Base-by-base conservation (phyloP, 2,113 vertebrate genomes). In the Gadus macrocephalus region DNA sequence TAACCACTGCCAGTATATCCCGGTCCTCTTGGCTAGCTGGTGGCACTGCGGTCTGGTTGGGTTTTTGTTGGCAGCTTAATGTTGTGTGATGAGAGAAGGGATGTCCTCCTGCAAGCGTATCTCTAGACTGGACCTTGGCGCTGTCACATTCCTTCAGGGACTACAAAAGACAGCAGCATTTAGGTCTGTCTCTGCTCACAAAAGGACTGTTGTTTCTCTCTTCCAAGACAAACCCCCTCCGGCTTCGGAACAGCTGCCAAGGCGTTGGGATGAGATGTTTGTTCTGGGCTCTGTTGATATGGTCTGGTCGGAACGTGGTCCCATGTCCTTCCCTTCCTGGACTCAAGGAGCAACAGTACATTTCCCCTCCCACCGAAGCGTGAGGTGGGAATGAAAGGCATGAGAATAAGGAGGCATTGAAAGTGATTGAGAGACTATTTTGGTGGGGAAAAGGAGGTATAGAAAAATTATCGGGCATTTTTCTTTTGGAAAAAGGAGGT, bases 241-340 rank as follows among this genome's bases (percentile, higher is more conserved):
- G n/a, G 60, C 78, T 74, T 70, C 53, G 42, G 69, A 77, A 65
- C 75, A 85, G 80, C 84, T 84, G 85, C 84, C 62, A 73, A 56
- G 77, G 77, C 77, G 83, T 87, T 82, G 78, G 67, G 80, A 80
- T 78, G 65, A 80, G 85, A 85, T 86, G 75, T 78, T 49, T 49
- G 42, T 49, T 49, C 42, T 78, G 75, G 42, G 77, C 49, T 7
- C 77, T 68, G 72, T 70, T 22, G 69, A 76, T 82, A 66, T 66
- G 62, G 71, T 69, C 63, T 65, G 25, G 76, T 66, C 73, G 15
- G n/a, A n/a, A 49, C 14, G 42, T 49, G 42, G 9, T 49, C 73
- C 42, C 14, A 14, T 14, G 9, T 49, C 42, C 42, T 49, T 14
- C 42, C 9, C 42, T 49, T 49, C 42, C 42, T 9, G 42, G 42